Conservation (phyloP, 2,888 invertebrate genomes). For the Mythimna ferrago region DNA sequence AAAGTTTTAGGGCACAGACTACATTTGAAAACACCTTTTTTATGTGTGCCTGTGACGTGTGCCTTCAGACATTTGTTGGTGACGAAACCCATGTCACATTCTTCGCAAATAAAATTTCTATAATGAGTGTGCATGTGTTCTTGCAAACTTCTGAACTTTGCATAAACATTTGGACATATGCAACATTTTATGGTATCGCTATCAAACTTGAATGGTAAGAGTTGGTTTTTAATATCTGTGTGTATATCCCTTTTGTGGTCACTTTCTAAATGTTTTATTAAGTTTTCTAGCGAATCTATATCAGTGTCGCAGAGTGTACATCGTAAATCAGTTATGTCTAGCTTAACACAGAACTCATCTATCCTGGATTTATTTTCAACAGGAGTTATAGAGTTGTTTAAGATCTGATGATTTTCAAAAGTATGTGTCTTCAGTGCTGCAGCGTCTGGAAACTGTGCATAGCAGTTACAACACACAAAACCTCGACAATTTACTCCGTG, state of each 20-base stretch:
- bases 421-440: slow-evolving; percentile 70
- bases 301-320: slow-evolving; percentile 30
- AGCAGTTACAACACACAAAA: slow-evolving; percentile 70
- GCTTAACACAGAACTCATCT: slow-evolving; percentile 3
- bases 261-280: slow-evolving; percentile 45
- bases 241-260: slow-evolving; percentile 68
- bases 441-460: slow-evolving; percentile 62
- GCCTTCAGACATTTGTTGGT: slow-evolving; percentile 2
- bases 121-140: slow-evolving; percentile 33
- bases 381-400: slow-evolving; percentile 8
- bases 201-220: slow-evolving; percentile 71
- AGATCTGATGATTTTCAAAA: slow-evolving; percentile 55
- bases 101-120: slow-evolving; percentile 19
- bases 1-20: slow-evolving; percentile 79
- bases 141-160: not conserved
- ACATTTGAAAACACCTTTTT: slow-evolving; percentile 19
- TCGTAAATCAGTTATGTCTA: slow-evolving; percentile 41
- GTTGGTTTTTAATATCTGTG: slow-evolving; percentile 70
- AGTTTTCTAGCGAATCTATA: slow-evolving; percentile 31
- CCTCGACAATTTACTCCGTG: slow-evolving; percentile 63
- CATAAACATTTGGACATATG: slow-evolving; percentile 12
- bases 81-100: slow-evolving; percentile 20
- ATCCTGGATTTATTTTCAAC: not conserved
- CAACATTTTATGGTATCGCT: slow-evolving; percentile 14
- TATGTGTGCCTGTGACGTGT: not conserved